A percentile compares a stretch with the other conserved stretches of the same genome.
Evolutionary conservation across 2,797 vertebrate genomes (phyloP).

Genomic region (Argentina silus): DNA sequence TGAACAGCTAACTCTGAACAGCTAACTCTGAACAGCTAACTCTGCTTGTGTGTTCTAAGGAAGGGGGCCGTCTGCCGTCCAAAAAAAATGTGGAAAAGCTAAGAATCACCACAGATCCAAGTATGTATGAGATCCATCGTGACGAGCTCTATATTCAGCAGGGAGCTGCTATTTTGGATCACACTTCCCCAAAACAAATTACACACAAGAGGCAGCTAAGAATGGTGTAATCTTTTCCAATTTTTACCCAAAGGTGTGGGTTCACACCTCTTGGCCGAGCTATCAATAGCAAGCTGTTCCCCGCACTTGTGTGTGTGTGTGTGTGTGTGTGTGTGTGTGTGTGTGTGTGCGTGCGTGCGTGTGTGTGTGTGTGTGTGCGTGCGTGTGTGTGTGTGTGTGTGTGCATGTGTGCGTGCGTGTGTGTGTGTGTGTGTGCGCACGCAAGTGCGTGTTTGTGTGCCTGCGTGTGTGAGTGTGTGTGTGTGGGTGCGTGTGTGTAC

Average conservation of each 20-base stretch:
- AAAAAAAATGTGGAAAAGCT: constrained; percentile 48
- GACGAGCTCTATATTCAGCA: constrained; percentile 55
- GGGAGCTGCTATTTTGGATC: constrained; percentile 69
- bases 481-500: constrained; percentile 31
- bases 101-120: constrained; percentile 32
- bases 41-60: constrained; percentile 13
- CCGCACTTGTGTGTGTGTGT: constrained; percentile 32
- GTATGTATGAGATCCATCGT: constrained; percentile 38
- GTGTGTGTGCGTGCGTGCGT: constrained; percentile 16
- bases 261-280: constrained; percentile 72
- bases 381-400: neutral
- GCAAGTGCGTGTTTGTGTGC: neutral
- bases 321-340: constrained; percentile 7
- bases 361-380: constrained; percentile 33
- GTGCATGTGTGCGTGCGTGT: constrained; percentile 12
- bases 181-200: constrained; percentile 63
- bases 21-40: neutral
- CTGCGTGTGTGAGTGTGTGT: constrained; percentile 2
- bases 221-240: constrained; percentile 75
- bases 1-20: too few relatives aligned
- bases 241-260: constrained; percentile 69
- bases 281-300: constrained; percentile 58
- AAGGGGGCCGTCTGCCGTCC: constrained; percentile 36
- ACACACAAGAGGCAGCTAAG: constrained; percentile 70
- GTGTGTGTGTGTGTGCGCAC: constrained; percentile 25